Evolutionary conservation across 1,140 invertebrate species (phyloP).

Genomic region (Drosophila pectinifera): DNA sequence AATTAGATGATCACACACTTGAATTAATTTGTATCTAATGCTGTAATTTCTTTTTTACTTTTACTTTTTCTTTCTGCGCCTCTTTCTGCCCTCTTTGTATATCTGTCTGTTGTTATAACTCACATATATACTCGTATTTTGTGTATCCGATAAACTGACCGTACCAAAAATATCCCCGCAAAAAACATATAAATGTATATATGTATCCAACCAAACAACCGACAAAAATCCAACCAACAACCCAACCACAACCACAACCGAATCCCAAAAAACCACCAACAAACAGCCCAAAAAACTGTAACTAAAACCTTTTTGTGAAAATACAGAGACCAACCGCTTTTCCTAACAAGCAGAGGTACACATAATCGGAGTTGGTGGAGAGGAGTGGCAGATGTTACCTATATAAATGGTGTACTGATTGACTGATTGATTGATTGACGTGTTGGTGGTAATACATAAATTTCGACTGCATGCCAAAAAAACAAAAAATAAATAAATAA

Average conservation of each 20-base stretch:
- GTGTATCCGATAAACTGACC: conserved; percentile 69
- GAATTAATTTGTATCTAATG: conserved; percentile 80
- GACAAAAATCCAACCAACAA: conserved; percentile 51
- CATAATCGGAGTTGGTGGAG: conserved; percentile 51
- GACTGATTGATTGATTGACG: conserved; percentile 57
- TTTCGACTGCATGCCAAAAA: conserved; percentile 63
- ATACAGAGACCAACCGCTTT: conserved; percentile 34
- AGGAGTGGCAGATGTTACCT: conserved; percentile 39
- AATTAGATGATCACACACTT: conserved; percentile 46
- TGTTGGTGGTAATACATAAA: conserved; percentile 64
- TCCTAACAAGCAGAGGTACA: conserved; percentile 54
- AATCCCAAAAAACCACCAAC: conserved; percentile 52
- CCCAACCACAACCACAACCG: conserved; percentile 56
- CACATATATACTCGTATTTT: conserved; percentile 65
- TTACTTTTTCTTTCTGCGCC: conserved; percentile 79
- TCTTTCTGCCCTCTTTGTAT: conserved; percentile 63
- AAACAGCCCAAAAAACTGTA: conserved; percentile 77
- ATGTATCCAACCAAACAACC: conserved; percentile 46
- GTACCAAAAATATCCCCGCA: conserved; percentile 68
- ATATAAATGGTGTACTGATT: conserved; percentile 72
- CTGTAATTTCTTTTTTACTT: conserved; percentile 82
- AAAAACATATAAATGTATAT: conserved; percentile 45
- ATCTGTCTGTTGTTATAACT: conserved; percentile 73
- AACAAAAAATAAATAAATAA: conserved; percentile 5
- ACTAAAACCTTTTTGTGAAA: conserved; percentile 69